phyloP scores from a whole-genome alignment of 2,797 vertebrate genomes.

The Antennarius maculatus region DNA sequence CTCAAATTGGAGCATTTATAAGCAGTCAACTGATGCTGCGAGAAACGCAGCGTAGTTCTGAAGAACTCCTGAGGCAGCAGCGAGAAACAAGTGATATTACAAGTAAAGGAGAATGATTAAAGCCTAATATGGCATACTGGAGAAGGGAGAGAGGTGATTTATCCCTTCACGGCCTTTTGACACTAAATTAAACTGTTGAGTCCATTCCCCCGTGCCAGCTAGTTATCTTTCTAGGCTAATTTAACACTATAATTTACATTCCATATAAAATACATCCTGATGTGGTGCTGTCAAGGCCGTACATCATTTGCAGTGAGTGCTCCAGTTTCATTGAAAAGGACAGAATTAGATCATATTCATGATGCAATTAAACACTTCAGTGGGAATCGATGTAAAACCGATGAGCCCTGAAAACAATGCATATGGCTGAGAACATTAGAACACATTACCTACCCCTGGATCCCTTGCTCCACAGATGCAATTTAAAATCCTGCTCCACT shows the following conservation, averaged over 20 bases:
- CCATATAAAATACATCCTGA: slow-evolving; percentile 89
- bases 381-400: slow-evolving; percentile 99
- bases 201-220: slow-evolving; percentile 86
- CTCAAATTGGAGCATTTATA: slow-evolving; percentile 43
- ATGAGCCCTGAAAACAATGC: slow-evolving; percentile 99
- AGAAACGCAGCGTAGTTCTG: slow-evolving; percentile 49
- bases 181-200: slow-evolving; percentile 90
- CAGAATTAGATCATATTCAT: slow-evolving; percentile 99
- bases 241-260: slow-evolving; percentile 90
- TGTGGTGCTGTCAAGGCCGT: slow-evolving; percentile 90
- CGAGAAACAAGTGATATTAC: slow-evolving; percentile 74
- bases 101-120: slow-evolving; percentile 77
- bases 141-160: slow-evolving; percentile 81
- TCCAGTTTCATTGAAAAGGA: slow-evolving; percentile 99
- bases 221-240: slow-evolving; percentile 89
- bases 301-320: slow-evolving; percentile 98
- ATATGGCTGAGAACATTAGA: slow-evolving; percentile 99
- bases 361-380: slow-evolving; percentile 99
- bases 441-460: slow-evolving; percentile 99
- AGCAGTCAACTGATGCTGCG: slow-evolving; percentile 43
- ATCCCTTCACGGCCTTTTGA: slow-evolving; percentile 87
- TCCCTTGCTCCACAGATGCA: slow-evolving; percentile 92
- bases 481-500: slow-evolving; percentile 98
- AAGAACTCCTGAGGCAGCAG: slow-evolving; percentile 59
- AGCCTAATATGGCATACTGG: slow-evolving; percentile 74